Percentiles rank a stretch among this genome's conserved stretches.
phyloP scores from a whole-genome alignment of 2,113 vertebrate genomes.

The Amia ocellicauda region DNA sequence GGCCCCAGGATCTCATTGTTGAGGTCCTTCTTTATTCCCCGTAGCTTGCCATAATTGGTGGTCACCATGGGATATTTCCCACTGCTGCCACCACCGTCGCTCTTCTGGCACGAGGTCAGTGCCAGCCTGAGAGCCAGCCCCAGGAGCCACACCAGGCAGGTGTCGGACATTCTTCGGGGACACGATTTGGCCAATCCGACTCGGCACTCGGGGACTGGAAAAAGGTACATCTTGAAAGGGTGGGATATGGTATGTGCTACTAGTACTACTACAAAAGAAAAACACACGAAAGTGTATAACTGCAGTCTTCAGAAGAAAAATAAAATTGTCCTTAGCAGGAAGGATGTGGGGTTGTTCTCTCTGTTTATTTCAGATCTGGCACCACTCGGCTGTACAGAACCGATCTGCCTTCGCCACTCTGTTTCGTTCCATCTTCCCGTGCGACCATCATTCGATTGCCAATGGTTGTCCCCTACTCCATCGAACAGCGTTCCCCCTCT shows the following conservation, averaged over 20 bases:
- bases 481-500: neutral
- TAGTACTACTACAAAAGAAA: too few relatives aligned
- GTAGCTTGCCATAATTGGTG: slow-evolving; percentile 82
- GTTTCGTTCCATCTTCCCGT: slow-evolving; percentile 69
- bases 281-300: too few relatives aligned
- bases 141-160: slow-evolving; percentile 55
- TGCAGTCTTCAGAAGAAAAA: too few relatives aligned
- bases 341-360: slow-evolving; percentile 7
- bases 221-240: slow-evolving; percentile 28
- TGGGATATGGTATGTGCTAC: too few relatives aligned
- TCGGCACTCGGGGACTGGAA: slow-evolving; percentile 34
- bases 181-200: slow-evolving; percentile 35
- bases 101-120: slow-evolving; percentile 65
- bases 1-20: slow-evolving; percentile 91
- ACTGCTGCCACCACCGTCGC: slow-evolving; percentile 54
- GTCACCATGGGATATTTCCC: slow-evolving; percentile 75
- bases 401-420: slow-evolving; percentile 53
- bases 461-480: neutral
- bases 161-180: slow-evolving; percentile 46
- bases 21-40: slow-evolving; percentile 81
- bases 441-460: slow-evolving; percentile 34
- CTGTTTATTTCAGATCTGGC: slow-evolving; percentile 40
- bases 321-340: too few relatives aligned
- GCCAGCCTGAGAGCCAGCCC: slow-evolving; percentile 59
- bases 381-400: slow-evolving; percentile 28